A percentile compares a stretch with the other conserved stretches of the same genome.
Conservation (phyloP, 1,140 invertebrate genomes). For the Mylabris phalerata region DNA sequence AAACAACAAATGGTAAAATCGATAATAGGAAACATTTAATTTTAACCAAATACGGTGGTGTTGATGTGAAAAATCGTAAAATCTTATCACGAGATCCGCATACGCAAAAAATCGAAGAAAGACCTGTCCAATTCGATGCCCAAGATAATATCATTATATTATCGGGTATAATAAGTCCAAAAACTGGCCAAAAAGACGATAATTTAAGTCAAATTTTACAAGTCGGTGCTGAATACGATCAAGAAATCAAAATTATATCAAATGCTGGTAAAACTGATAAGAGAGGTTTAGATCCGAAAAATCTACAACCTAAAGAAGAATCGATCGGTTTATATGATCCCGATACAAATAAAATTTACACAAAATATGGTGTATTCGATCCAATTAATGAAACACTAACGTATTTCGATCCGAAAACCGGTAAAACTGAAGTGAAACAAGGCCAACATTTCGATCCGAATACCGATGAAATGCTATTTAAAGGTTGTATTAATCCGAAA, state of each 20-base stretch:
- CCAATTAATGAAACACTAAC: conserved; percentile 58
- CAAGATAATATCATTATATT: conserved; percentile 59
- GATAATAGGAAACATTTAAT: conserved; percentile 57
- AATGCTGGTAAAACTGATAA: conserved; percentile 57
- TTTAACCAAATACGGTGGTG: conserved; percentile 49
- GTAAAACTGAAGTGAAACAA: conserved; percentile 53
- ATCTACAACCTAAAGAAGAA: conserved; percentile 52
- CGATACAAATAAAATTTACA: conserved; percentile 58
- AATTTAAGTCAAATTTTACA: conserved; percentile 57
- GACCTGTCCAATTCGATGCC: conserved; percentile 46
- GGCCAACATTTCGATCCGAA: conserved; percentile 51
- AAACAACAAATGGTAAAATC: conserved; percentile 55
- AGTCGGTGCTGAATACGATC: conserved; percentile 58
- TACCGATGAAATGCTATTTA: conserved; percentile 55
- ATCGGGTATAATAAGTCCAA: conserved; percentile 50
- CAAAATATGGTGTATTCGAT: conserved; percentile 62
- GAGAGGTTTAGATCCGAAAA: conserved; percentile 57
- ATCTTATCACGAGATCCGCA: conserved; percentile 45
- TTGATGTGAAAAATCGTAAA: conserved; percentile 35
- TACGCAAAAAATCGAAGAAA: conserved; percentile 45
- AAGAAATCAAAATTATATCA: conserved; percentile 56
- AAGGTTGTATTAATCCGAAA: conserved; percentile 57
- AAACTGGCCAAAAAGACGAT: conserved; percentile 53
- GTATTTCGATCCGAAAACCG: conserved; percentile 57
- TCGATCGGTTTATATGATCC: conserved; percentile 57